Evolutionary conservation across 2,113 vertebrate species (phyloP).

Genomic region (Anser brachyrhynchus): DNA sequence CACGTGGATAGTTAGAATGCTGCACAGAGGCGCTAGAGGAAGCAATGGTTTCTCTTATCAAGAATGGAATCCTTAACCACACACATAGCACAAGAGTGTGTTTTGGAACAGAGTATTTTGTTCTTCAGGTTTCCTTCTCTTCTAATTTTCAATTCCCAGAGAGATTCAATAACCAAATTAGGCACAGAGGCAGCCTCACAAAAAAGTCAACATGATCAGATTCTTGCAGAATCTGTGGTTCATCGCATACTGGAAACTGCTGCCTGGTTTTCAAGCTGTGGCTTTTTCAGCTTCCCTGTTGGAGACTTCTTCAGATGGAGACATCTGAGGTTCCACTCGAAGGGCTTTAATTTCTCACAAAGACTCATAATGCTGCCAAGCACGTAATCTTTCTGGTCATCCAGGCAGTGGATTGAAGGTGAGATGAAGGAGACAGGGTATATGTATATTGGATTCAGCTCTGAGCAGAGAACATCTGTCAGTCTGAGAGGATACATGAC

Average conservation of each 20-base stretch:
- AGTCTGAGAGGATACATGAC: neutral
- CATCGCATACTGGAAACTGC: neutral
- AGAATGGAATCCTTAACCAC: neutral
- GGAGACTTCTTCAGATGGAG: neutral
- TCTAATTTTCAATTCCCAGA: neutral
- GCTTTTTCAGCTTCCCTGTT: neutral
- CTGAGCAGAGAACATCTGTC: neutral
- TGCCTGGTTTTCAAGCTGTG: neutral
- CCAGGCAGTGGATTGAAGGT: neutral
- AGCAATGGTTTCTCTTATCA: neutral
- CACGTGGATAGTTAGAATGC: neutral
- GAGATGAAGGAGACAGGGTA: neutral
- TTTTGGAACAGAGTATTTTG: neutral
- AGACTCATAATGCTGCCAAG: neutral
- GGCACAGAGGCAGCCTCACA: neutral
- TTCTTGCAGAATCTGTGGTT: neutral
- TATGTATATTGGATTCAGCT: neutral
- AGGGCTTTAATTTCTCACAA: neutral
- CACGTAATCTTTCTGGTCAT: neutral
- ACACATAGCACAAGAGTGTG: neutral
- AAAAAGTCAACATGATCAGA: neutral
- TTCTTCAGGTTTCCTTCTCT: neutral
- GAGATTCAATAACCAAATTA: neutral
- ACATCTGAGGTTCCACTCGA: neutral
- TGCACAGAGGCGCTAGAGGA: neutral